phyloP scores from a whole-genome alignment of 35 echinoderm and acorn worm genomes.

The Ophiothrix spiculata region DNA sequence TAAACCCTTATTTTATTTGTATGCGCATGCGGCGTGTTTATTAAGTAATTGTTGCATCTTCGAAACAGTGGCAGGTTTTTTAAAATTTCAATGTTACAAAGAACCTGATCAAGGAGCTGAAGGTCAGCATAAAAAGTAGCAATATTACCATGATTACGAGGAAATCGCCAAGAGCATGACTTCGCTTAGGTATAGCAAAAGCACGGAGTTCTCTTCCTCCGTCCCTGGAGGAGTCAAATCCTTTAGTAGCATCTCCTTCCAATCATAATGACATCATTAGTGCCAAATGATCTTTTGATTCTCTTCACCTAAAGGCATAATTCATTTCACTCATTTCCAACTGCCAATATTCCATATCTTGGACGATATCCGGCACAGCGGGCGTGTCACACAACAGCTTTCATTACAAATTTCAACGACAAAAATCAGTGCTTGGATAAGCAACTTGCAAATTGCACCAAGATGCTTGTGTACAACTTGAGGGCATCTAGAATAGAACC shows the following conservation, averaged over 20 bases:
- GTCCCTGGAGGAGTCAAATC: no score
- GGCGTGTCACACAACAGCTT: neutral
- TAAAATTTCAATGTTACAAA: no score
- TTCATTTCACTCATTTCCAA: conserved; percentile 13
- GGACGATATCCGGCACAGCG: conserved; percentile 8
- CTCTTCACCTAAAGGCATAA: neutral
- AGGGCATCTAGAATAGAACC: neutral
- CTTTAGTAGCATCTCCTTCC: neutral
- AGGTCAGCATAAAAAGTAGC: no score
- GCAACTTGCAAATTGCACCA: neutral
- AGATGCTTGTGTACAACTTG: neutral
- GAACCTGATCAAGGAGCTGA: no score
- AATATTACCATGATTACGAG: no score
- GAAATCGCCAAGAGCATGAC: no score
- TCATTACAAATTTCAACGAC: neutral
- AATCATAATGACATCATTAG: conserved; percentile 1
- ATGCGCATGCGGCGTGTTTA: no score
- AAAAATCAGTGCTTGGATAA: conserved; percentile 3
- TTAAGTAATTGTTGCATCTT: no score
- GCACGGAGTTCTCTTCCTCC: no score
- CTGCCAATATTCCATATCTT: conserved; percentile 9
- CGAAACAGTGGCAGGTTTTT: no score
- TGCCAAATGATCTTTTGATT: conserved; percentile 16
- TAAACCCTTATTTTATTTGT: no score
- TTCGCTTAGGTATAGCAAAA: no score